Evolutionary conservation across 2,888 invertebrate genomes (phyloP).

Genomic region (Epinotia brunnichana): DNA sequence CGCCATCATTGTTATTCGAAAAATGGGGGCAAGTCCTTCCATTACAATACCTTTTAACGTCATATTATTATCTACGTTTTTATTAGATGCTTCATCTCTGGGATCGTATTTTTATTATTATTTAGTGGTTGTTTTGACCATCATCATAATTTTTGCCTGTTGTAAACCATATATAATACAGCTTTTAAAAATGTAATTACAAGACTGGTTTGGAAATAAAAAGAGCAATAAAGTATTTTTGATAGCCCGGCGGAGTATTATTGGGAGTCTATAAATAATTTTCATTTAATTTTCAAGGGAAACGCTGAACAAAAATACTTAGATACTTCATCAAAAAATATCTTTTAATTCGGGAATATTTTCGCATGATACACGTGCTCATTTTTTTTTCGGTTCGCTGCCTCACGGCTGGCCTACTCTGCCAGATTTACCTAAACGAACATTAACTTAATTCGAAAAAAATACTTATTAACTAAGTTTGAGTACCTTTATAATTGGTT

Average conservation of each 20-base stretch:
- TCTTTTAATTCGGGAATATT: neutral
- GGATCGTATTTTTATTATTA: neutral
- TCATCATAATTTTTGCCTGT: neutral
- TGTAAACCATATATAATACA: neutral
- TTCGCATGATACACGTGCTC: neutral
- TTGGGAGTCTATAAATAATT: too few relatives aligned
- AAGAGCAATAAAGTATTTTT: neutral
- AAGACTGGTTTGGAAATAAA: neutral
- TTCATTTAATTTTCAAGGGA: too few relatives aligned
- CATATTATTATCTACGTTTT: conserved; percentile 21
- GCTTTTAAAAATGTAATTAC: neutral
- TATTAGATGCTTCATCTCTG: conserved; percentile 11
- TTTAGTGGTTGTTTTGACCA: neutral
- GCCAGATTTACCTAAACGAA: too few relatives aligned
- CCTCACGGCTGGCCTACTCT: too few relatives aligned
- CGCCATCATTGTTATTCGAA: conserved; percentile 35
- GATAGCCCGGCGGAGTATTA: neutral
- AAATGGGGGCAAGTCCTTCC: conserved; percentile 30
- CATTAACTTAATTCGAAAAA: too few relatives aligned
- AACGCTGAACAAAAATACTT: neutral
- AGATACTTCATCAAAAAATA: neutral
- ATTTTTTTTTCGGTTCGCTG: neutral
- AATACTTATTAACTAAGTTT: too few relatives aligned
- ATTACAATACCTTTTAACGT: conserved; percentile 19
- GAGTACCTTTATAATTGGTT: too few relatives aligned